Base-by-base conservation (phyloP, 2,888 invertebrate genomes). In the Drosophila engyochracea region DNA sequence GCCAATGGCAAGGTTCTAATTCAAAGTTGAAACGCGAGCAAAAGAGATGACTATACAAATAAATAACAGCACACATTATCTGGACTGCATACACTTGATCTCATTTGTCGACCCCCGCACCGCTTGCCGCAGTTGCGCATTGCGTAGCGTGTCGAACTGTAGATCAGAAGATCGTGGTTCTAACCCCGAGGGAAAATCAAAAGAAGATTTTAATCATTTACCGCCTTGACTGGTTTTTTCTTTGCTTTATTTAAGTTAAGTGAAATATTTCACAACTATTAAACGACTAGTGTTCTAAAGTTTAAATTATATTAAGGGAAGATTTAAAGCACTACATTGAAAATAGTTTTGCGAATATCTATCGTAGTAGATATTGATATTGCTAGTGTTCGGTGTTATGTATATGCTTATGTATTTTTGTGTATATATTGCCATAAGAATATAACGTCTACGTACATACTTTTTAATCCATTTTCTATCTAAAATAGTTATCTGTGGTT, bases 91-190 rank as follows among this genome's bases (percentile, higher is more conserved):
- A 44, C n/a, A 30, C 4, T 53, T 57, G 19, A 30, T 35, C 1
- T 0, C 0, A 30, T 19, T 44, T 52, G n/a, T 22, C 25, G 1
- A 0, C 0, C 0, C 0, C 0, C 0, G 49, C 0, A 0, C 0
- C 14, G 7, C 14, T 47, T 12, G 83, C 79, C 80, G 79, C 83
- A 78, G 79, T 91, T 76, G 91, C 84, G 70, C 80, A 88, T 85
- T 76, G 81, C 71, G 74, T 81, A 82, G 77, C 73, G 82, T 75
- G 70, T 72, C 78, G 72, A 76, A 78, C 82, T 89, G 79, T 65
- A 71, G 77, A 83, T 77, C 91, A 89, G 85, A 79, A 91, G 82
- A 86, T 87, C 88, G 82, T 10, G 7, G 81, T 73, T 81, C 78
- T 22, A 78, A 51, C 49, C 70, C 4, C 2, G 39, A n/a, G 19